phyloP scores from a whole-genome alignment of 2,888 invertebrate genomes.

The Metellina segmentata region DNA sequence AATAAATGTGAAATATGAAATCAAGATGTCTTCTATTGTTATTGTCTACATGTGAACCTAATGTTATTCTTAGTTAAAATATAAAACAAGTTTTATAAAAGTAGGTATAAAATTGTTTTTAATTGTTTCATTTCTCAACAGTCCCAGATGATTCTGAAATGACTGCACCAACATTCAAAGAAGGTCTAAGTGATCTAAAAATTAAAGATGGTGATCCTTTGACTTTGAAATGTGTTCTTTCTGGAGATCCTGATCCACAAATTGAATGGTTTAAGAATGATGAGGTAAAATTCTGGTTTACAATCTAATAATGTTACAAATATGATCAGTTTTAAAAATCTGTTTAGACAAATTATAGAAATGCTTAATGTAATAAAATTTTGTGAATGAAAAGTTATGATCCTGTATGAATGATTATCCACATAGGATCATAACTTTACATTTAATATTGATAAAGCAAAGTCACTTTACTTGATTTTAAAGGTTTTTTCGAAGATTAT shows the following conservation, averaged over 20 bases:
- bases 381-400: too few relatives aligned
- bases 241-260: slow-evolving; percentile 95
- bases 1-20: not conserved
- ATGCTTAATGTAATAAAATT: too few relatives aligned
- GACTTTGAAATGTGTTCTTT: slow-evolving; percentile 90
- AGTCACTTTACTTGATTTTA: too few relatives aligned
- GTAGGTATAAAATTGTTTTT: not conserved
- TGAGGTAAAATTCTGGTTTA: slow-evolving; percentile 82
- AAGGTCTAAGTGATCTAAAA: slow-evolving; percentile 87
- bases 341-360: too few relatives aligned
- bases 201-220: slow-evolving; percentile 93
- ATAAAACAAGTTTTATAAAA: not conserved
- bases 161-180: slow-evolving; percentile 92
- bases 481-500: too few relatives aligned
- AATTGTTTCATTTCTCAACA: slow-evolving; percentile 80
- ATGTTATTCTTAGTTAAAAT: too few relatives aligned
- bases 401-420: too few relatives aligned
- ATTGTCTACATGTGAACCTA: too few relatives aligned
- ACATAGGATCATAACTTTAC: too few relatives aligned
- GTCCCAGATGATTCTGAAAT: slow-evolving; percentile 93
- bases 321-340: not conserved
- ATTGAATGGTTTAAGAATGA: slow-evolving; percentile 94
- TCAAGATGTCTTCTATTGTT: not conserved
- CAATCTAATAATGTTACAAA: not conserved
- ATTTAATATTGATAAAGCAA: too few relatives aligned